A percentile compares a stretch with the other conserved stretches of the same genome.
These are phyloP conservation scores for Dinomys branickii DNA, from an alignment of 2,113 vertebrate genomes.

Conservation along the genomic window DNA sequence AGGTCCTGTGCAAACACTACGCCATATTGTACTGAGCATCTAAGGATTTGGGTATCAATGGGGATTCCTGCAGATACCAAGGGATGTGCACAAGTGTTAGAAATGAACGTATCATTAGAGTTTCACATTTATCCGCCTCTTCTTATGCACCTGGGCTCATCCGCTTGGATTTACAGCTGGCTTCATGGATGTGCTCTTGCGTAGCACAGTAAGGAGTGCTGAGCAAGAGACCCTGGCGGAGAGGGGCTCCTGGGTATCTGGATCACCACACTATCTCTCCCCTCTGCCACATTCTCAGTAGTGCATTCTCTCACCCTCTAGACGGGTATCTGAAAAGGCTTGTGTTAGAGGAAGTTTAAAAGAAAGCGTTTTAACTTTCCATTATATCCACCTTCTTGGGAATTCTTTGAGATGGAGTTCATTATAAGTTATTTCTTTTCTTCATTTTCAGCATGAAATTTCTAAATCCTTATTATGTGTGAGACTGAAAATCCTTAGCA, in stretches of 20 bases:
- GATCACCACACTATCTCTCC: not conserved
- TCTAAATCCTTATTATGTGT: conserved; percentile 74
- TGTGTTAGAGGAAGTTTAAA: not conserved
- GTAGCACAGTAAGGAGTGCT: not conserved
- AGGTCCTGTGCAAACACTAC: not conserved
- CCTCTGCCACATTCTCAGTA: accelerated
- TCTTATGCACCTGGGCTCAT: not conserved
- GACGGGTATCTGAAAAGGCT: not conserved
- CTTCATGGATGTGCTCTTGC: not conserved
- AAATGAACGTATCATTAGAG: not conserved
- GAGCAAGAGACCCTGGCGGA: not conserved
- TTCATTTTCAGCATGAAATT: conserved; percentile 74
- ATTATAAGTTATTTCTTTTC: not conserved
- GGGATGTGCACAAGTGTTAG: not conserved
- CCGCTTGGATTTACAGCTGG: not conserved
- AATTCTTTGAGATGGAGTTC: not conserved
- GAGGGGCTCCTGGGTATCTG: accelerated
- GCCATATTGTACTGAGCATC: not conserved
- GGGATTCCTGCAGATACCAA: not conserved
- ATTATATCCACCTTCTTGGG: not conserved
- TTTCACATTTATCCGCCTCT: not conserved
- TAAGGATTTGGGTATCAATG: not conserved
- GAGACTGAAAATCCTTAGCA: conserved; percentile 88
- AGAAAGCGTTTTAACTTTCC: not conserved
- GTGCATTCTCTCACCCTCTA: not conserved